phyloP scores from a whole-genome alignment of 2,113 vertebrate species.

The Dipodomys stephensi region DNA sequence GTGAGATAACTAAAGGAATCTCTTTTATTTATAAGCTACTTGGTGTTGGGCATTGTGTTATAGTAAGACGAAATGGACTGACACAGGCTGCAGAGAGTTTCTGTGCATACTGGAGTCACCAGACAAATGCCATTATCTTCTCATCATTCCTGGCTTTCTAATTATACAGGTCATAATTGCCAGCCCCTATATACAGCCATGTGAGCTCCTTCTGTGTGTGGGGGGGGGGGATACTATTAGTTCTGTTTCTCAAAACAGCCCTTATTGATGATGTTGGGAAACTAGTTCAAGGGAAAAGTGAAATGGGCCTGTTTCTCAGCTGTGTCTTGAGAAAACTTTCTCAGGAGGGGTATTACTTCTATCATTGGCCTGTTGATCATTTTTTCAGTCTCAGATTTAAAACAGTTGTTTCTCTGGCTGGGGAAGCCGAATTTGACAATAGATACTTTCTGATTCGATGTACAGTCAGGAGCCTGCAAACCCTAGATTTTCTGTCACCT shows the following conservation, averaged over 20 bases:
- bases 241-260: background rate
- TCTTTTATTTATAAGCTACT: background rate
- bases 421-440: background rate
- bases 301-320: background rate
- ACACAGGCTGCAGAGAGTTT: background rate
- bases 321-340: conserved; percentile 11
- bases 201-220: background rate
- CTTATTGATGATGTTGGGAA: background rate
- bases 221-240: background rate
- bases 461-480: background rate
- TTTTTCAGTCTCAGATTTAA: conserved; percentile 38
- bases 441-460: conserved; percentile 31
- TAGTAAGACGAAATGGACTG: background rate
- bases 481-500: conserved; percentile 24
- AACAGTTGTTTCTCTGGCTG: conserved; percentile 12
- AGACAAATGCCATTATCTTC: background rate
- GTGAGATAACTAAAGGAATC: background rate
- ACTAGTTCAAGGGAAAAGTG: conserved; percentile 2
- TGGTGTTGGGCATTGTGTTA: background rate
- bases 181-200: background rate
- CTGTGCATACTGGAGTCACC: background rate
- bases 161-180: background rate
- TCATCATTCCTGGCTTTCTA: background rate
- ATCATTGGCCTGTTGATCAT: background rate
- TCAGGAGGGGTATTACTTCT: background rate